These are phyloP conservation scores for Tapera naevia DNA, from an alignment of 2,797 vertebrate genomes.

Conservation along the genomic window DNA sequence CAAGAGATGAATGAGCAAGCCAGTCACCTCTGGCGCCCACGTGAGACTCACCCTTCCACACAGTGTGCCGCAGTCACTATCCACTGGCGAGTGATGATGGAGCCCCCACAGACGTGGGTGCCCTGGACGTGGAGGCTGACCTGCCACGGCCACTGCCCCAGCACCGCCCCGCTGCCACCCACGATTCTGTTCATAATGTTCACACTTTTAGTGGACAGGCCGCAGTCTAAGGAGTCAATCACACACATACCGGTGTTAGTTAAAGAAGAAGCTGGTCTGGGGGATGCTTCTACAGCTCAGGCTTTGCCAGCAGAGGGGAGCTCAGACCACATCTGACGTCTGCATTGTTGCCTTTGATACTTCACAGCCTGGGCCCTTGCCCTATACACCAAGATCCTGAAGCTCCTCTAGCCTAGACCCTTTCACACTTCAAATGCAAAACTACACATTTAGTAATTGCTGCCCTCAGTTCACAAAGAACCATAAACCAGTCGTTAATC, in stretches of 20 bases:
- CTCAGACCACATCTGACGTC: rapidly evolving
- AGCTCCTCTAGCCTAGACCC: not conserved
- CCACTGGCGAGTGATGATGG: conserved; percentile 85
- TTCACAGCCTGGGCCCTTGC: not conserved
- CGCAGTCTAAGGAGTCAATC: conserved; percentile 62
- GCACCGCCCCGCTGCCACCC: conserved; percentile 75
- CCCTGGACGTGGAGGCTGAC: conserved; percentile 80
- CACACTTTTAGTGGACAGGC: not conserved
- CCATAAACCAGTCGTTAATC: not conserved
- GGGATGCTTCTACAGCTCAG: not conserved
- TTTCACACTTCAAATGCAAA: not conserved
- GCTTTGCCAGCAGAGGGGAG: not conserved
- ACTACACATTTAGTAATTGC: not conserved
- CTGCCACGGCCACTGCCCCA: conserved; percentile 87
- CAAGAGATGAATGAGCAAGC: rapidly evolving
- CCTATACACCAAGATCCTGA: not conserved
- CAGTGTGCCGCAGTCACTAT: conserved; percentile 88
- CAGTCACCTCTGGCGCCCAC: rapidly evolving
- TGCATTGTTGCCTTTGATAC: rapidly evolving
- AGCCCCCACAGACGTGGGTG: conserved; percentile 83
- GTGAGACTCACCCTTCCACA: conserved; percentile 75
- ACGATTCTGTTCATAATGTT: conserved; percentile 78
- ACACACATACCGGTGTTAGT: conserved; percentile 35
- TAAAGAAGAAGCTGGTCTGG: not conserved
- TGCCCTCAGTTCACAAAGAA: not conserved